Conservation (phyloP, 2,113 vertebrate genomes). For the Bagarius yarrelli region DNA sequence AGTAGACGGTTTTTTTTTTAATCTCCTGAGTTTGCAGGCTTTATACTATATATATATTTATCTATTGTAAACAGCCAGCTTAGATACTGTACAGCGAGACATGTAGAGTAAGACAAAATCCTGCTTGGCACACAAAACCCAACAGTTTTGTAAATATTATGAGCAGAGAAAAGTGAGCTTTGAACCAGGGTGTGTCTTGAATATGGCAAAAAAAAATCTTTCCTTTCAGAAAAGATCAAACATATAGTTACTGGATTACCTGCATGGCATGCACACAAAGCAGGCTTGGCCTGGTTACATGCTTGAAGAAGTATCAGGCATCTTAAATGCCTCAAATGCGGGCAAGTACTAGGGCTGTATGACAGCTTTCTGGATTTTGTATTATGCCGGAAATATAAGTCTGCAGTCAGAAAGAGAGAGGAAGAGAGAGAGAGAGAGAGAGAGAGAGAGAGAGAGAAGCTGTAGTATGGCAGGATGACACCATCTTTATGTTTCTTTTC, state of each 20-base stretch:
- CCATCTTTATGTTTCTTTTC: constrained; percentile 28
- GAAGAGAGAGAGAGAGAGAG: not conserved
- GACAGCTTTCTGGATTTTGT: not conserved
- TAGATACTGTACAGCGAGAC: too few relatives aligned
- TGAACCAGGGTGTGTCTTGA: not conserved
- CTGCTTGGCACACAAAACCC: not conserved
- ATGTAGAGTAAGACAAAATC: not conserved
- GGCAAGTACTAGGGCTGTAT: not conserved
- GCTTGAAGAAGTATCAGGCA: constrained; percentile 35
- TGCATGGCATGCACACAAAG: constrained; percentile 4
- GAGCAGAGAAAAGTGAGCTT: not conserved
- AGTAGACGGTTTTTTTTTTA: not conserved
- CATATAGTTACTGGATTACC: constrained; percentile 27
- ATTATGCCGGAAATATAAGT: not conserved
- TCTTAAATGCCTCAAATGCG: constrained; percentile 5
- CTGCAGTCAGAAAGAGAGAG: constrained; percentile 4
- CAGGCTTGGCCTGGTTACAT: not conserved
- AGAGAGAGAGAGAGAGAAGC: not conserved
- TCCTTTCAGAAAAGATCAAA: constrained; percentile 1
- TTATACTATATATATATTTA: constrained; percentile 37
- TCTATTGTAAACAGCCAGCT: constrained; percentile 1
- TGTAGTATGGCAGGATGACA: constrained; percentile 11
- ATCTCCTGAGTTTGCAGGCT: not conserved
- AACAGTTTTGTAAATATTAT: not conserved
- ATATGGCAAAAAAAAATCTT: not conserved